Conservation (phyloP, 1,140 invertebrate genomes). For the Drosophila sucinea region DNA sequence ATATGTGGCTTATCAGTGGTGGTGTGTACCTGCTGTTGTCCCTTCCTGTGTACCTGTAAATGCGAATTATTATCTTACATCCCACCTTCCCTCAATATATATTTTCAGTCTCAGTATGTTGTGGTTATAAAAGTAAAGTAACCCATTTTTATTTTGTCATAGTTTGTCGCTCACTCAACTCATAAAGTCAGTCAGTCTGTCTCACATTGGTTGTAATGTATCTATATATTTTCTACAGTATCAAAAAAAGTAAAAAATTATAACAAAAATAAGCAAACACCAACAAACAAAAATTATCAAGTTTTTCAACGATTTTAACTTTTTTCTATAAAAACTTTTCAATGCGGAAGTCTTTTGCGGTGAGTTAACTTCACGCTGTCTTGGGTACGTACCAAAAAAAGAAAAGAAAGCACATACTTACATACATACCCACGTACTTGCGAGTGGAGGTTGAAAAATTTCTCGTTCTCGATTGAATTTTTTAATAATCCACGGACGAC, state of each 20-base stretch:
- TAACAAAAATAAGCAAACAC: neutral
- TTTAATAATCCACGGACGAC: no score
- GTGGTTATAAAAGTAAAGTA: neutral
- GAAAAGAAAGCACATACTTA: neutral
- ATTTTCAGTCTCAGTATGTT: neutral
- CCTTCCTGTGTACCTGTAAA: slow-evolving; percentile 2
- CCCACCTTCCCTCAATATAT: neutral
- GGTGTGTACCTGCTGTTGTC: neutral
- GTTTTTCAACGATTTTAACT: slow-evolving; percentile 6
- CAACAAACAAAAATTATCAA: neutral
- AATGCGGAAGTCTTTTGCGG: slow-evolving; percentile 49
- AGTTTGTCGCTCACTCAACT: neutral
- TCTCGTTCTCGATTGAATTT: no score
- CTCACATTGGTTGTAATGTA: neutral
- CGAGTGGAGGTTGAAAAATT: no score
- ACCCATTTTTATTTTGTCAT: slow-evolving; percentile 1
- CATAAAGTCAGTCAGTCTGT: neutral
- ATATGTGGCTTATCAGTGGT: neutral
- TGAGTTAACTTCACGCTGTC: slow-evolving; percentile 47
- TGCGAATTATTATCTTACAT: slow-evolving; percentile 1
- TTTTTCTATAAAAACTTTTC: neutral
- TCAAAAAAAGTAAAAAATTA: neutral
- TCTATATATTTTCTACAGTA: slow-evolving; percentile 8
- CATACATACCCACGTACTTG: no score
- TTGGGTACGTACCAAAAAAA: slow-evolving; percentile 43